Evolutionary conservation across 1,140 invertebrate genomes (phyloP), one percentile per base, ranked within the genome.

Genomic region (Venustaconcha ellipsiformis): DNA sequence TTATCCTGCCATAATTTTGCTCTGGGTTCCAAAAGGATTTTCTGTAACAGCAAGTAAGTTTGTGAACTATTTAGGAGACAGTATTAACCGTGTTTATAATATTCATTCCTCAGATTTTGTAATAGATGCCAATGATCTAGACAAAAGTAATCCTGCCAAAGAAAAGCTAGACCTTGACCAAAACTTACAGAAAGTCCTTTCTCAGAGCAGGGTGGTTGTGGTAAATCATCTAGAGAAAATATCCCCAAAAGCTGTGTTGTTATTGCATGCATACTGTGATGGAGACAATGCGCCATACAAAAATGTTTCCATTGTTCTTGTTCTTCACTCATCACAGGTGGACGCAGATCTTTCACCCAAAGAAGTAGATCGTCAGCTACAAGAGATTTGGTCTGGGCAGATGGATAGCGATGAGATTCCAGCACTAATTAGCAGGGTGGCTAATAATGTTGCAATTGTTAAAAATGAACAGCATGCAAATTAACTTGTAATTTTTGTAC

Each of bases 281-380:
- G 80, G 80, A 48, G 86, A 86, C 67, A 83, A 87, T 75, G 86
- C 86, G 17, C 86, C 86, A 14, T 84, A 82, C 63, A 87, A 87
- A 72, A 67, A 85, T 59, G 80, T 80, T 8, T 56, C 82, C 14
- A 80, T 86, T n/a, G 72, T 84, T 20, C 67, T 82, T 48, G 78
- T 80, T 14, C 59, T 85, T 56, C 76, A 81, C 57, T 48, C 37
- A 11, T 48, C 37, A 66, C 60, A 18, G 57, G 65, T 60, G n/a
- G 37, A 26, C 17, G 26, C 37, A 56, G 57, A 70, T 6, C 1
- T n/a, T 15, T 20, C 57, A 37, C 0, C 14, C 67, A 76, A 72
- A 15, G 72, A 83, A 17, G 11, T 75, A 30, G 57, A 78, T 58
- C 59, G 57, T 5, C 66, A 77, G 56, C 66, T 87, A 8, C 70